These are phyloP conservation scores for Chrosomus eos DNA, from an alignment of 2,797 vertebrate genomes.

Conservation along the genomic window DNA sequence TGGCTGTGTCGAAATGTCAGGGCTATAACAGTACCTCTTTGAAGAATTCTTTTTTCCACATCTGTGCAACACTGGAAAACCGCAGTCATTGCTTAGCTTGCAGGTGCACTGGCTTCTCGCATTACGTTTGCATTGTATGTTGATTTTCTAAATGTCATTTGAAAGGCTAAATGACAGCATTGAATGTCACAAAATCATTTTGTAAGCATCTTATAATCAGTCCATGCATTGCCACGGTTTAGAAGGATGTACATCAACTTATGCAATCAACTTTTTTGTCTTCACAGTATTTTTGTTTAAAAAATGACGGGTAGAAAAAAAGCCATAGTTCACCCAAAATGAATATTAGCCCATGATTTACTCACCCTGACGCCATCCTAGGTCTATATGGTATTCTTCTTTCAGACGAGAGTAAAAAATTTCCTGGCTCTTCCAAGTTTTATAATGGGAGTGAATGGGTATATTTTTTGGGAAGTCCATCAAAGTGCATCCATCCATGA, in stretches of 20 bases:
- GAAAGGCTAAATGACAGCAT: slow-evolving; percentile 31
- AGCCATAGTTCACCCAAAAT: no score
- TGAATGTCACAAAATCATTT: slow-evolving; percentile 47
- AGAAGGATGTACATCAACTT: slow-evolving; percentile 32
- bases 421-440: no score
- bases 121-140: slow-evolving; percentile 13
- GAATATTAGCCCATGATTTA: no score
- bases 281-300: background rate
- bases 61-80: slow-evolving; percentile 41
- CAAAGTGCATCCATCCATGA: no score
- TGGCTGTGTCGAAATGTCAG: slow-evolving; percentile 24
- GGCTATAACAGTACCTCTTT: slow-evolving; percentile 39
- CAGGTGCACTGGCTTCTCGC: slow-evolving; percentile 26
- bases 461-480: no score
- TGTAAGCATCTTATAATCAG: slow-evolving; percentile 34
- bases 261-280: slow-evolving; percentile 16
- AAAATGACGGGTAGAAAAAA: background rate
- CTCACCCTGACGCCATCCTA: no score
- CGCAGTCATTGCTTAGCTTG: slow-evolving; percentile 33
- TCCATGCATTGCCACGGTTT: slow-evolving; percentile 26
- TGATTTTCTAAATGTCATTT: slow-evolving; percentile 24
- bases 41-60: slow-evolving; percentile 25
- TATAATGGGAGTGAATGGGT: no score
- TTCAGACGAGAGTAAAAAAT: no score
- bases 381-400: no score